Evolutionary conservation across 2,113 vertebrate species (phyloP).

Genomic region (Alethe diademata): DNA sequence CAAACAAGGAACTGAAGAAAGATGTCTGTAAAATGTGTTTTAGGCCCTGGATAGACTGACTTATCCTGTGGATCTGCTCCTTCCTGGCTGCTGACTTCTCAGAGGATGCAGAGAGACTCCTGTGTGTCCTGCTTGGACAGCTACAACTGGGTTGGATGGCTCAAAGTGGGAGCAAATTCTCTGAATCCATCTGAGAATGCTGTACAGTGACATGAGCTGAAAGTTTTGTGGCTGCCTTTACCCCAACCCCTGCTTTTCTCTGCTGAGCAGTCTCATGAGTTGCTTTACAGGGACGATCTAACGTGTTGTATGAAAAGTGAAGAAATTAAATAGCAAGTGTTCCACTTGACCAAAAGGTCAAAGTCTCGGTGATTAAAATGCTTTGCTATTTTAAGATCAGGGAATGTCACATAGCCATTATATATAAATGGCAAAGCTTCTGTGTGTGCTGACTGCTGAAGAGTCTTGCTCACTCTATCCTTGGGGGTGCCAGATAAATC

Average conservation of each 20-base stretch:
- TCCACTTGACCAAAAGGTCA: slow-evolving; percentile 65
- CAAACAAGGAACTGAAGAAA: neutral
- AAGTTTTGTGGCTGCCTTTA: neutral
- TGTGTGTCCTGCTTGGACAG: neutral
- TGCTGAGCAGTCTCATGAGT: neutral
- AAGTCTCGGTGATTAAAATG: slow-evolving; percentile 55
- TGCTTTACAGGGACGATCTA: neutral
- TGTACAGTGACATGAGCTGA: neutral
- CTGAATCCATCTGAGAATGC: neutral
- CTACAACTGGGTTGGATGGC: fast-evolving
- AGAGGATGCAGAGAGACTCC: neutral
- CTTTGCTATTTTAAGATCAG: slow-evolving; percentile 55
- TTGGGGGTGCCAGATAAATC: slow-evolving; percentile 21
- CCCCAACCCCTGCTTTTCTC: neutral
- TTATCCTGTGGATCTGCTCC: neutral
- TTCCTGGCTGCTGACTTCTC: neutral
- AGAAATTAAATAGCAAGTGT: slow-evolving; percentile 38
- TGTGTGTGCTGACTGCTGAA: neutral
- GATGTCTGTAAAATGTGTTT: neutral
- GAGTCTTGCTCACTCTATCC: neutral
- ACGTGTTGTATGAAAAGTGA: slow-evolving; percentile 25
- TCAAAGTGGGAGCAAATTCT: neutral
- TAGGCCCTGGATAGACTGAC: neutral
- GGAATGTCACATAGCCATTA: slow-evolving; percentile 59
- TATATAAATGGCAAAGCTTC: slow-evolving; percentile 49